These are phyloP conservation scores for Neodiprion lecontei DNA, from an alignment of 1,140 invertebrate species.

Conservation along the genomic window DNA sequence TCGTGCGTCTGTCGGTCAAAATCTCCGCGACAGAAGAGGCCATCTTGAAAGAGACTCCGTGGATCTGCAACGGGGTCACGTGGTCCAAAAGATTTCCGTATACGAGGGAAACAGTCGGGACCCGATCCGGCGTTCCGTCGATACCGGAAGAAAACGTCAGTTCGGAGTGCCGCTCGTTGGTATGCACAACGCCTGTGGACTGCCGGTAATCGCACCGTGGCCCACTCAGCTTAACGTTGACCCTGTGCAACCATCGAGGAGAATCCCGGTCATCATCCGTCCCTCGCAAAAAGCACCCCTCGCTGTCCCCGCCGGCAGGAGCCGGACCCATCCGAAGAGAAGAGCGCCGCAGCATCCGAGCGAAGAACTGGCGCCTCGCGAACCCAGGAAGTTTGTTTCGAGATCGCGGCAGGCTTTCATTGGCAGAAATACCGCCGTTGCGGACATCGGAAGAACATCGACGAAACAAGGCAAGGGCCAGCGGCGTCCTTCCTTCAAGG, in stretches of 20 bases:
- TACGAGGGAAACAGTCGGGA: conserved; percentile 46
- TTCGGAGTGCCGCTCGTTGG: conserved; percentile 56
- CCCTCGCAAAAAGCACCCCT: conserved; percentile 12
- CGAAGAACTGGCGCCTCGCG: not conserved
- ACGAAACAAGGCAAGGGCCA: not conserved
- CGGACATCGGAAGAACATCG: not conserved
- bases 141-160: conserved; percentile 23
- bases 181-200: conserved; percentile 51
- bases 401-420: not conserved
- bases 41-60: conserved; percentile 16
- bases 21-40: not conserved
- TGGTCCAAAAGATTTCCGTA: conserved; percentile 49
- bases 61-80: conserved; percentile 32
- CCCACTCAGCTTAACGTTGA: conserved; percentile 30
- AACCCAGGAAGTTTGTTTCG: not conserved
- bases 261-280: conserved; percentile 17
- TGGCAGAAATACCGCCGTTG: not conserved
- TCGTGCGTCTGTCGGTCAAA: not conserved
- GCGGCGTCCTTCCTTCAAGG: not conserved
- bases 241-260: conserved; percentile 20
- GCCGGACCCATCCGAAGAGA: conserved; percentile 35
- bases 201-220: conserved; percentile 44
- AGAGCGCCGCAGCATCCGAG: conserved; percentile 16
- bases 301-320: conserved; percentile 10
- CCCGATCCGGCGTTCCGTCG: not conserved